A percentile compares a stretch with the other conserved stretches of the same genome.
Conservation (phyloP, 2,888 invertebrate species). For the Torymus tubicola region DNA sequence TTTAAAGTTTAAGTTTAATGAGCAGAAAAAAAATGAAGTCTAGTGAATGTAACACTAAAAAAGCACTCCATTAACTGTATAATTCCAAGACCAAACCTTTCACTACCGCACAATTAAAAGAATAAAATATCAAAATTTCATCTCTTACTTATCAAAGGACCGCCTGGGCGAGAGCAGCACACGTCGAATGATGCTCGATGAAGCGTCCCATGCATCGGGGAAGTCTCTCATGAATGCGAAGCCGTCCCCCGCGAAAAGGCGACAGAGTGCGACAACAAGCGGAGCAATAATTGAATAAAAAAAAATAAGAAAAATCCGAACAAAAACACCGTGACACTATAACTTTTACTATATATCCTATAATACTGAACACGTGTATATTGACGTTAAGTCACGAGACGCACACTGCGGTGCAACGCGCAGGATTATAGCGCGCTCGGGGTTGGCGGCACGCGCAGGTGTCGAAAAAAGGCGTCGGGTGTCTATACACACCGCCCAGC, state of each 20-base stretch:
- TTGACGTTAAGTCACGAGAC: no score
- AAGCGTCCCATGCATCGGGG: constrained; percentile 40
- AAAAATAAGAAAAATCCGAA: background rate
- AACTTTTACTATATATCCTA: no score
- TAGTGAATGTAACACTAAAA: no score
- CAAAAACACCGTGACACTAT: background rate
- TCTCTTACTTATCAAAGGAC: constrained; percentile 58
- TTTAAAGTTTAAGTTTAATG: no score
- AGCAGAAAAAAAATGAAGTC: no score
- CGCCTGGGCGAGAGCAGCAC: constrained; percentile 45
- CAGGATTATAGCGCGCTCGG: no score
- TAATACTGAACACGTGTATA: no score
- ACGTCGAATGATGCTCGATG: constrained; percentile 50
- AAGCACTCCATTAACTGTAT: no score
- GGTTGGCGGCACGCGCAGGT: constrained; percentile 39
- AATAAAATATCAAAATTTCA: background rate
- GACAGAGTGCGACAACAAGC: background rate
- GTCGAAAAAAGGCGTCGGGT: constrained; percentile 28
- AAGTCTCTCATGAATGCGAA: constrained; percentile 58
- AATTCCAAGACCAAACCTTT: background rate
- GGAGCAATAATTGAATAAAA: background rate
- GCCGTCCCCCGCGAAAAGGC: background rate
- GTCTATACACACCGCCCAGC: constrained; percentile 61
- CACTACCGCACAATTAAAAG: background rate
- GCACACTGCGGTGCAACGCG: no score